Evolutionary conservation across 2,888 invertebrate genomes (phyloP), one percentile per base, ranked within the genome.

Genomic region (Leucophenga montana): DNA sequence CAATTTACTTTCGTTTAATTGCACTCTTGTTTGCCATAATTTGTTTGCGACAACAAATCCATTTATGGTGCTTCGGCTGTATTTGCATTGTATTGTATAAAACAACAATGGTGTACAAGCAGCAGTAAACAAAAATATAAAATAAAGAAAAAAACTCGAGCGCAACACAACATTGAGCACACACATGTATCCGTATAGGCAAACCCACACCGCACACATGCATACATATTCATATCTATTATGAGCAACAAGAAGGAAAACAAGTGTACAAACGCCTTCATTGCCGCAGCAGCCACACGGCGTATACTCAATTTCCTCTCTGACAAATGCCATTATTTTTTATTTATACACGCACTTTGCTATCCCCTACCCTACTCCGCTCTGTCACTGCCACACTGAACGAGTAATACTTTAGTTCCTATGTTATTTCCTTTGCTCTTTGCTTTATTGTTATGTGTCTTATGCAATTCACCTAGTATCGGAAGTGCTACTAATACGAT

Each of bases 171-270:
- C 72, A 74, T 66, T 66, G 65, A 67, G 71, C 75, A 78, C 72
- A 75, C 73, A 76, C 74, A 73, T 73, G 73, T 71, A 71, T 71
- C 67, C 82, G 75, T 76, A 74, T 74, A 78, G 76, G 77, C 75
- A 80, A 80, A 78, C 82, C 81, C 84, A 80, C 33, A 16, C 44
- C 4, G 16, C 5, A 16, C 1, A 13, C 22, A 9, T 22, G 3
- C 6, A 3, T 44, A 44, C 22, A 5, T 39, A 31, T 39, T n/a
- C 61, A 13, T 27, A 33, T 14, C 14, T 61, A 31, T 57, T 62
- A 70, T 72, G 72, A 46, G 18, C 22, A 44, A 64, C 69, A 54
- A 53, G 18, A 59, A 59, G 14, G 44, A 33, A 16, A 14, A 18
- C 27, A 53, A 68, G 67, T 66, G 70, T 75, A 78, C 33, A 59